Base-by-base conservation (phyloP, 2,113 vertebrate genomes). In the Cheilinus undulatus region DNA sequence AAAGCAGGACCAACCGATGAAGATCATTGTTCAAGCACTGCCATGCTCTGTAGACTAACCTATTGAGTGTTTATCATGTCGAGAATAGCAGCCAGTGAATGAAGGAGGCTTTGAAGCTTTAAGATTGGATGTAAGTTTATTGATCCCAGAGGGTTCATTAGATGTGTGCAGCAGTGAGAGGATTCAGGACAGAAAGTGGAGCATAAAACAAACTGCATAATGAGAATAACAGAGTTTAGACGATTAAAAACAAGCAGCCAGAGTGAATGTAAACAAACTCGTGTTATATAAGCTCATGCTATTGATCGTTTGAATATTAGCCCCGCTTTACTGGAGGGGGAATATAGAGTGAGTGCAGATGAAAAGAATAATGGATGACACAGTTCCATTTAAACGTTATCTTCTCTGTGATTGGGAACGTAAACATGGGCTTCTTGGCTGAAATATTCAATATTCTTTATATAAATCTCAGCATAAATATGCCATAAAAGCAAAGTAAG, bases 91-190 rank as follows among this genome's bases (percentile, higher is more conserved):
- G 24, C 3, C 12, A 57, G 42, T 50, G 52, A 76, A 58, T 24
- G 38, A 56, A 74, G 4, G 22, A 12, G 65, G 56, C 58, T 32
- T 62, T 69, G 32, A 64, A 46, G 54, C 53, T 65, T 60, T 81
- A 27, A 59, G 34, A 61, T 54, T 56, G 34, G 28, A 59, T 65
- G 60, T 54, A 65, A 61, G 40, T 24, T 66, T 38, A 76, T 76
- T 65, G 76, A 80, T 69, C 77, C 45, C 59, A 11, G 43, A 7
- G 50, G 57, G 32, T 38, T 57, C 56, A 15, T 75, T 67, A 62
- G 42, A 66, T 42, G 26, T 34, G 6, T 23, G 48, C 54, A 1
- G 61, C 30, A 23, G 17, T 50, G 11, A 54, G 40, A 49, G 1
- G 26, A 50, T 43, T 34, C 50, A 22, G 17, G n/a, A 15, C 11